Evolutionary conservation across 2,113 vertebrate species (phyloP), one percentile per base, ranked within the genome.

Genomic region (Atrichornis clamosus): DNA sequence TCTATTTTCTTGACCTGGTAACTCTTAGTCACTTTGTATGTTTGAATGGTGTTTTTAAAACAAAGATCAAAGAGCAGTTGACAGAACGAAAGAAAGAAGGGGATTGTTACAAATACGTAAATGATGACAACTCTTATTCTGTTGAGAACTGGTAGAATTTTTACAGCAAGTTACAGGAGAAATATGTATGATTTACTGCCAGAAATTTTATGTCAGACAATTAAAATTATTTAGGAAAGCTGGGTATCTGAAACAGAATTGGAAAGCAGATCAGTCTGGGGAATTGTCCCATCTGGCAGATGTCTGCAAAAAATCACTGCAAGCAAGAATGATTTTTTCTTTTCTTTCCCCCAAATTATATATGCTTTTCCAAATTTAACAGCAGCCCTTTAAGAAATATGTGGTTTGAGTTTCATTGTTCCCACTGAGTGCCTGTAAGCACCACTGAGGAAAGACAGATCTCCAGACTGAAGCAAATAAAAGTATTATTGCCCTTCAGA

Each of bases 281-380:
- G 89, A 96, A 85, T 96, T 87, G 91, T 91, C 85, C 90, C 73
- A 93, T 91, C 90, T 95, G 95, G 90, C 91, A 94, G 52, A 76
- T 96, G 74, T 84, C 94, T 95, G 49, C 81, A 93, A 65, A 77
- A 92, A 87, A 89, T 95, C 82, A 91, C 64, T 95, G 67, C 63
- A 72, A 94, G 75, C 63, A 77, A 77, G 77, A 84, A 70, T 16
- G 42, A 80, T 82, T 93, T 93, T 84, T 46, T 74, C 69, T 73
- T 20, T 82, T 15, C 20, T 93, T 85, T 81, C 26, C 69, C 39
- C 27, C 35, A 28, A 90, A 84, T 97, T 89, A 69, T 90, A 65
- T 9, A 59, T 80, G 42, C n/a, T 93, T 89, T 96, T 60, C 64
- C 33, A 88, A 77, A 70, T 94, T 91, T 95, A 95, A 80, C 55